These are phyloP conservation scores for Acyrthosiphon pisum DNA, from an alignment of 1,140 invertebrate genomes.

Conservation along the genomic window DNA sequence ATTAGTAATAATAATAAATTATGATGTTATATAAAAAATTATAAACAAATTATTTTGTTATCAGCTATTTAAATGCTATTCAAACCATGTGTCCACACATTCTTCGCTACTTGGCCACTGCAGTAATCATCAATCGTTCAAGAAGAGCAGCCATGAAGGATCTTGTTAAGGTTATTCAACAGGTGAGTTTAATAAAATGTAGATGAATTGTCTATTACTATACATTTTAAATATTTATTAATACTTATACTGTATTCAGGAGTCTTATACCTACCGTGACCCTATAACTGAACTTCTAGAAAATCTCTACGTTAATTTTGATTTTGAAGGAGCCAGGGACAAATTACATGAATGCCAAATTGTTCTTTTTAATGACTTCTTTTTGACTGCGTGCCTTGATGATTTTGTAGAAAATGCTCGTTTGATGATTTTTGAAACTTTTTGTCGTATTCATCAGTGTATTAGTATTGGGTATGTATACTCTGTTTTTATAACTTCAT, in stretches of 20 bases:
- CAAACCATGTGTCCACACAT: conserved; percentile 99
- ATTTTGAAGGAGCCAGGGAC: conserved; percentile 97
- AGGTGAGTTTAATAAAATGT: conserved; percentile 67
- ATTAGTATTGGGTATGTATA: conserved; percentile 78
- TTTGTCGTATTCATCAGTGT: conserved; percentile 98
- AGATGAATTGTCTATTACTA: background rate
- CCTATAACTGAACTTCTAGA: conserved; percentile 99
- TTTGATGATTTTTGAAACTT: conserved; percentile 99
- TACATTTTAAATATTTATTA: background rate
- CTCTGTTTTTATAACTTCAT: background rate
- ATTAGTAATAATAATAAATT: background rate
- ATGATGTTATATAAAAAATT: background rate
- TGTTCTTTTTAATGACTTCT: conserved; percentile 96
- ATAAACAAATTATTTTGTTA: conserved; percentile 60
- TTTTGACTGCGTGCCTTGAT: conserved; percentile 92
- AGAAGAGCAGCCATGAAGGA: conserved; percentile 93
- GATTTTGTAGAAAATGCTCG: conserved; percentile 99
- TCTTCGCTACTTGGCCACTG: conserved; percentile 97
- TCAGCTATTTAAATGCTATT: conserved; percentile 95
- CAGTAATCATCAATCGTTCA: conserved; percentile 95
- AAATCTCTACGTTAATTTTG: conserved; percentile 98
- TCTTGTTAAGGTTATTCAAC: conserved; percentile 98
- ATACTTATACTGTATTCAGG: conserved; percentile 66
- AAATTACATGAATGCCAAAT: conserved; percentile 96
- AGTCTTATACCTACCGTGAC: conserved; percentile 97